Evolutionary conservation across 2,113 vertebrate species (phyloP).

Genomic region (Ageneiosus marmoratus): DNA sequence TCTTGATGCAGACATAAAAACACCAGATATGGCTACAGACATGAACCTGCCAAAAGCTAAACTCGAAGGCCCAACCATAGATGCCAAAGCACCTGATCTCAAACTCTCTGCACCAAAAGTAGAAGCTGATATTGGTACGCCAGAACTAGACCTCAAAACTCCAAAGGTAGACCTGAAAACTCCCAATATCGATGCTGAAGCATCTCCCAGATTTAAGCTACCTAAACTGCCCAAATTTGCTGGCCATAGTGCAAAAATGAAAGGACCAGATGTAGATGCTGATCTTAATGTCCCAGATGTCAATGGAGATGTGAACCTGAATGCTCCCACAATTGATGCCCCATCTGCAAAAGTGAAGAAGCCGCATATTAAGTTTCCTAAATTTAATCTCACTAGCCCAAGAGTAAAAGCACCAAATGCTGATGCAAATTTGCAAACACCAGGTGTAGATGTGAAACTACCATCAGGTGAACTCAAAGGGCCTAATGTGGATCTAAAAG

Average conservation of each 20-base stretch:
- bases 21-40: not conserved
- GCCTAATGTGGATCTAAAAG: constrained; percentile 35
- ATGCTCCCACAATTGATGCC: constrained; percentile 52
- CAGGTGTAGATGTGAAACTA: constrained; percentile 47
- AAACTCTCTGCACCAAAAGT: constrained; percentile 58
- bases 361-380: constrained; percentile 61
- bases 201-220: constrained; percentile 50
- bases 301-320: constrained; percentile 50
- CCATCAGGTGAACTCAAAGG: constrained; percentile 45
- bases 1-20: constrained; percentile 43
- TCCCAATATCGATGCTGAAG: constrained; percentile 52
- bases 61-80: constrained; percentile 37
- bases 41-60: constrained; percentile 43
- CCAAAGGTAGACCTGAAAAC: constrained; percentile 53
- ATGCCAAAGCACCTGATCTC: constrained; percentile 53
- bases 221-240: constrained; percentile 59
- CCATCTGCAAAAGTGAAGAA: constrained; percentile 54
- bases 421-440: constrained; percentile 53
- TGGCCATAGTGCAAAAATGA: constrained; percentile 20
- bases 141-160: constrained; percentile 47
- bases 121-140: constrained; percentile 45
- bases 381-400: constrained; percentile 51
- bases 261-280: constrained; percentile 47
- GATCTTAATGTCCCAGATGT: constrained; percentile 47
- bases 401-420: constrained; percentile 55